These are phyloP conservation scores for Drosophila anomalata DNA, from an alignment of 2,888 invertebrate species.

Conservation along the genomic window DNA sequence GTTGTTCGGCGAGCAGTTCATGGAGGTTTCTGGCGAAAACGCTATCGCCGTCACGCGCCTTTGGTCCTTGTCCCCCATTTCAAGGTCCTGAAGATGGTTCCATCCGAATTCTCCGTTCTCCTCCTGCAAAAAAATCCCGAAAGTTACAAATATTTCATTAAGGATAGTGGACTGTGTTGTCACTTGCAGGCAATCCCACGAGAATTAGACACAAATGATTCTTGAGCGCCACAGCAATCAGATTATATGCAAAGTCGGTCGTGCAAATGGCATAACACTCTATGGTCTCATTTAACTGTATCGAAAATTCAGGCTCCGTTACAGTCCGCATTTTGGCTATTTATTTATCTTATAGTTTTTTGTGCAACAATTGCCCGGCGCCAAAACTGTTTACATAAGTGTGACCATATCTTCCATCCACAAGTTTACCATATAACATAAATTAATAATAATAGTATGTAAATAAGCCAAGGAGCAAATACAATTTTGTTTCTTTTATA, in stretches of 20 bases:
- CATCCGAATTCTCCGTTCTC: slow-evolving; percentile 85
- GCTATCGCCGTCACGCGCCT: slow-evolving; percentile 85
- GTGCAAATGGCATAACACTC: slow-evolving; percentile 86
- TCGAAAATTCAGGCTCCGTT: slow-evolving; percentile 83
- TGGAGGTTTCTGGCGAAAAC: slow-evolving; percentile 87
- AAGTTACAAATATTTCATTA: background rate
- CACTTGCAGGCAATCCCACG: slow-evolving; percentile 86
- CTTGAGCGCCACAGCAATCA: slow-evolving; percentile 86
- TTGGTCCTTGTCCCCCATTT: slow-evolving; percentile 84
- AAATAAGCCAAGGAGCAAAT: no score
- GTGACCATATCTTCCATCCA: background rate
- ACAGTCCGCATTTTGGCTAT: slow-evolving; percentile 65
- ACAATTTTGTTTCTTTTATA: no score
- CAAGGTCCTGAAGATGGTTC: slow-evolving; percentile 85
- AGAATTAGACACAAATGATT: slow-evolving; percentile 86
- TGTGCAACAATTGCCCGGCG: slow-evolving; percentile 28
- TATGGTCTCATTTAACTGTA: slow-evolving; percentile 85
- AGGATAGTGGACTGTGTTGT: background rate
- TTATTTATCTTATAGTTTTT: background rate
- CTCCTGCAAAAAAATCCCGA: slow-evolving; percentile 74
- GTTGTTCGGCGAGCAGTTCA: slow-evolving; percentile 86
- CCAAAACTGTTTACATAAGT: slow-evolving; percentile 15
- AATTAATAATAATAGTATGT: background rate
- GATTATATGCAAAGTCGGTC: slow-evolving; percentile 87
- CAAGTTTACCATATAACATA: no score